A percentile compares a stretch with the other conserved stretches of the same genome.
phyloP scores from a whole-genome alignment of 2,113 vertebrate species.

The Junco hyemalis region DNA sequence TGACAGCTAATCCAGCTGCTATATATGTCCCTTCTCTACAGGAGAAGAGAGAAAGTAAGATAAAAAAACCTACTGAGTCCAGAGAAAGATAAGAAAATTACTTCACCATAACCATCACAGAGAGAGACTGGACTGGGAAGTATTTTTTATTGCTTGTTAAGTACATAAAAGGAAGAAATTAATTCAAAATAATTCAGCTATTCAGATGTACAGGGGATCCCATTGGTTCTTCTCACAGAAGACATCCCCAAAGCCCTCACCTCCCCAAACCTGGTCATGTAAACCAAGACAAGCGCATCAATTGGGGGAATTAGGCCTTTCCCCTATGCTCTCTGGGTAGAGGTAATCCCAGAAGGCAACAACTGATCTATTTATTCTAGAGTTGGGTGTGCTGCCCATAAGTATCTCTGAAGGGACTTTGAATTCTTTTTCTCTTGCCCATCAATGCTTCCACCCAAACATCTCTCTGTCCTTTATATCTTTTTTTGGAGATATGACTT shows the following conservation, averaged over 20 bases:
- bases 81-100: neutral
- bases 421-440: neutral
- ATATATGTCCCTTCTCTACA: neutral
- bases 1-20: neutral
- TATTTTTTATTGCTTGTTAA: neutral
- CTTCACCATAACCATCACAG: accelerated
- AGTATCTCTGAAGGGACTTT: neutral
- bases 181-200: neutral
- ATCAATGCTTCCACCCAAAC: neutral
- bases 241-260: accelerated
- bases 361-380: neutral
- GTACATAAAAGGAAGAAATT: neutral
- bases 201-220: neutral
- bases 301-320: neutral
- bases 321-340: accelerated
- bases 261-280: accelerated
- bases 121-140: neutral
- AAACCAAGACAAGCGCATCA: neutral
- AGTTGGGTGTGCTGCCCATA: neutral
- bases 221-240: neutral
- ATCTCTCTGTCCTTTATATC: neutral
- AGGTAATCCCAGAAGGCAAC: neutral
- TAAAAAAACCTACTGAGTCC: accelerated
- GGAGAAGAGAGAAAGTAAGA: neutral
- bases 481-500: neutral